A percentile compares a stretch with the other conserved stretches of the same genome.
Evolutionary conservation across 64 coral and sea anemone genomes (phyloP).

Genomic region (Montipora cactus): DNA sequence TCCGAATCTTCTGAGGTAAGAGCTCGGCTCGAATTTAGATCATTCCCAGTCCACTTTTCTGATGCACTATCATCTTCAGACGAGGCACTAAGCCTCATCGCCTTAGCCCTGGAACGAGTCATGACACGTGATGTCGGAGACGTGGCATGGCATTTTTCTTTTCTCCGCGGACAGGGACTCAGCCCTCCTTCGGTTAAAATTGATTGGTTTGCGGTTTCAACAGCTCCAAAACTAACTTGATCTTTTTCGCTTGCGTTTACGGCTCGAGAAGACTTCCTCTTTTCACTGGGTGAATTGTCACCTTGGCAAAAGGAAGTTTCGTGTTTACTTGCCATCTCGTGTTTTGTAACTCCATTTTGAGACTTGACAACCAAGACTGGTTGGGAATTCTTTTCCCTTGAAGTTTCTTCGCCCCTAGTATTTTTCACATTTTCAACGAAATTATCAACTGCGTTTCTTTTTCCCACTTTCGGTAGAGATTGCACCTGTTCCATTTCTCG

Average conservation of each 20-base stretch:
- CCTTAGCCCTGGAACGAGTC: constrained; percentile 28
- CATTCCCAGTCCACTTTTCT: constrained; percentile 9
- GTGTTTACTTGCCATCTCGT: background rate
- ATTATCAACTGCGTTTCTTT: background rate
- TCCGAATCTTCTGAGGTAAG: background rate
- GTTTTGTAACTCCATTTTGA: background rate
- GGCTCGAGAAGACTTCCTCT: background rate
- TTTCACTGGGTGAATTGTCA: background rate
- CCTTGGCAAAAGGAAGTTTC: background rate
- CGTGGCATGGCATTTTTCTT: background rate
- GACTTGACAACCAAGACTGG: background rate
- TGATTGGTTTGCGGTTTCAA: background rate
- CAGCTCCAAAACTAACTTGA: too few species aligned
- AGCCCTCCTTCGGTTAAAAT: background rate
- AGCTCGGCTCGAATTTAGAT: background rate
- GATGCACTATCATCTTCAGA: background rate
- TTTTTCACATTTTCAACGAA: background rate
- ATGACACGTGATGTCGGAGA: constrained; percentile 31
- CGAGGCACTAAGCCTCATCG: constrained; percentile 3
- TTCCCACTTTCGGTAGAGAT: background rate
- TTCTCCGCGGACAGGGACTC: background rate
- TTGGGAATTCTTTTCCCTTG: background rate
- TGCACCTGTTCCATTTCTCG: background rate
- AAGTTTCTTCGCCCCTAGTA: background rate
- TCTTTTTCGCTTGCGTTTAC: background rate